Conservation (phyloP, 1,140 invertebrate species). For the Gryon sp. region DNA sequence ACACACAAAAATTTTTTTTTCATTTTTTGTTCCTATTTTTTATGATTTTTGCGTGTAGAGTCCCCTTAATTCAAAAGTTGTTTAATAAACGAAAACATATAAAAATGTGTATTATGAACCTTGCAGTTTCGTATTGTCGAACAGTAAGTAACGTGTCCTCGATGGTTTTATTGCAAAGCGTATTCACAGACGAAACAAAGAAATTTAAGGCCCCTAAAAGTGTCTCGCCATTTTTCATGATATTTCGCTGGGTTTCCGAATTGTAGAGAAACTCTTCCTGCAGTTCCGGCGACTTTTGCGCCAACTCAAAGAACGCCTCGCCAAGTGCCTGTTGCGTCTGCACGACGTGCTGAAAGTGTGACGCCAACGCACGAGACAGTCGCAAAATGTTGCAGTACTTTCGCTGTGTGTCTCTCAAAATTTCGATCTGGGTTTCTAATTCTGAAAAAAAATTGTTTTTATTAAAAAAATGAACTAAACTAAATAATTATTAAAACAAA, state of each 20-base stretch:
- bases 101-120: no score
- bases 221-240: constrained; percentile 96
- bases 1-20: no score
- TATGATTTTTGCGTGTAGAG: no score
- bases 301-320: constrained; percentile 95
- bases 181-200: constrained; percentile 97
- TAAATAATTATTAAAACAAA: not conserved
- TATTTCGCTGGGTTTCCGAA: constrained; percentile 94
- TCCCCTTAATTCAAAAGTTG: not conserved
- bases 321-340: constrained; percentile 91
- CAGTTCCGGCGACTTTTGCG: constrained; percentile 96
- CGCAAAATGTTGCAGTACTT: constrained; percentile 94
- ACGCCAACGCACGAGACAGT: constrained; percentile 89
- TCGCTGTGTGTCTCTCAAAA: constrained; percentile 94
- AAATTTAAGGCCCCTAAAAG: constrained; percentile 95
- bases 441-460: constrained; percentile 81
- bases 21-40: not conserved
- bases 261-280: constrained; percentile 97
- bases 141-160: constrained; percentile 97
- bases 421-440: constrained; percentile 95
- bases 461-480: not conserved
- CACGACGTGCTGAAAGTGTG: constrained; percentile 93
- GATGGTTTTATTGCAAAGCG: constrained; percentile 97
- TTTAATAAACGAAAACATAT: constrained; percentile 71
- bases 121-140: constrained; percentile 94